Conservation (phyloP, 1,140 invertebrate genomes). For the Rhynchophorus ferrugineus region DNA sequence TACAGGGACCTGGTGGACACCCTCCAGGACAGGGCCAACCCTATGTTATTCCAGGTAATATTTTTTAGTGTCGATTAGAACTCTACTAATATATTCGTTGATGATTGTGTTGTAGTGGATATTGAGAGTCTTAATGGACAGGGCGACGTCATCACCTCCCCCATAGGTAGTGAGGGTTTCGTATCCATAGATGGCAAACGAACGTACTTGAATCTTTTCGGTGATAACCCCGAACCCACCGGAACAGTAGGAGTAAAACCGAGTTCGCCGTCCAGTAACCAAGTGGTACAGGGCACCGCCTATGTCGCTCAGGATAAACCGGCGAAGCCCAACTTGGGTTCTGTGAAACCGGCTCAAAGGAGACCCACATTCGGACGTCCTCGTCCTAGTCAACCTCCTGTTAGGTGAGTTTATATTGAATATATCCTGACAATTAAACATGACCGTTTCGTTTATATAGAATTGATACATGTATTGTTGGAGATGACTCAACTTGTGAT, state of each 20-base stretch:
- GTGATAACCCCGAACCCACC: constrained; percentile 39
- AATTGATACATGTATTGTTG: constrained; percentile 91
- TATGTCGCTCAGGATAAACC: constrained; percentile 43
- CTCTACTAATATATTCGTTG: constrained; percentile 1
- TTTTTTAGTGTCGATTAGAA: neutral
- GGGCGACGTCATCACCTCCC: constrained; percentile 65
- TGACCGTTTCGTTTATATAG: constrained; percentile 39
- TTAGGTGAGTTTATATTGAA: constrained; percentile 35
- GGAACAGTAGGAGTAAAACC: constrained; percentile 29
- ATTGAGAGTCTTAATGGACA: constrained; percentile 34
- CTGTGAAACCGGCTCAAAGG: constrained; percentile 38
- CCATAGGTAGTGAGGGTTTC: constrained; percentile 71
- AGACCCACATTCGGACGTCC: constrained; percentile 46
- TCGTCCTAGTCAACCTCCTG: constrained; percentile 55
- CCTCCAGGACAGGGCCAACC: constrained; percentile 44
- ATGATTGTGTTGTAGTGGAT: constrained; percentile 30
- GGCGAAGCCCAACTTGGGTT: constrained; percentile 23
- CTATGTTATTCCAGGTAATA: constrained; percentile 47
- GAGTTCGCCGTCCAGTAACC: constrained; percentile 33
- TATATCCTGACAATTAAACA: neutral
- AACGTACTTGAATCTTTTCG: constrained; percentile 79
- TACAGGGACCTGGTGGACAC: constrained; percentile 66
- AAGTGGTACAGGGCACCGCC: constrained; percentile 47
- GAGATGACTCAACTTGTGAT: constrained; percentile 88
- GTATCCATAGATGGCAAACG: constrained; percentile 88